Evolutionary conservation across 1,140 invertebrate species (phyloP).

Genomic region (Bombus waltoni): DNA sequence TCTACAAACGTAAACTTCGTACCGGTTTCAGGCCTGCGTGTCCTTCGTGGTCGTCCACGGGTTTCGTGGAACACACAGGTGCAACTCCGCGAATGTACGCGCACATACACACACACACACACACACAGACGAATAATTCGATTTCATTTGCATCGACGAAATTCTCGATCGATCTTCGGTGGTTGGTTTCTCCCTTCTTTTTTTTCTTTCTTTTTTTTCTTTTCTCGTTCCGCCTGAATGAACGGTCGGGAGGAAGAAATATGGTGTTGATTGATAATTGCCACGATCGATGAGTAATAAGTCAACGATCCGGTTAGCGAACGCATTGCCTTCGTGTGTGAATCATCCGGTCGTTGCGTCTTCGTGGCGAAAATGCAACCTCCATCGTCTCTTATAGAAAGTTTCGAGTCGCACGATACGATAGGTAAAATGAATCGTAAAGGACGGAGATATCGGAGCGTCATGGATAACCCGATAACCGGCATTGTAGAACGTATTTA

Average conservation of each 20-base stretch:
- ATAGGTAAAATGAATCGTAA: conserved; percentile 19
- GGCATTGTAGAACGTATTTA: conserved; percentile 3
- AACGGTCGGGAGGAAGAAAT: conserved; percentile 2
- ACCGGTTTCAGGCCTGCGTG: conserved; percentile 33
- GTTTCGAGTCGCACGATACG: conserved; percentile 7
- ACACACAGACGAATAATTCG: neutral
- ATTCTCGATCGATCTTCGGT: conserved; percentile 8
- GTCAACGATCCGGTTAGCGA: conserved; percentile 8
- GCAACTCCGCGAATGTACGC: neutral
- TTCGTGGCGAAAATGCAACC: neutral
- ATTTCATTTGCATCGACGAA: conserved; percentile 21
- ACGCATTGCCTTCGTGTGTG: neutral
- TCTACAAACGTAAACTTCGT: conserved; percentile 50
- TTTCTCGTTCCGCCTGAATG: neutral
- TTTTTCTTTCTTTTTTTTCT: neutral
- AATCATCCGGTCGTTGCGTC: conserved; percentile 8
- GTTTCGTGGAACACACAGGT: conserved; percentile 31
- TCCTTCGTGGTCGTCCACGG: conserved; percentile 25
- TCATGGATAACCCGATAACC: neutral
- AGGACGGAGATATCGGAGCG: neutral
- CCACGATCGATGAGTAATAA: conserved; percentile 16
- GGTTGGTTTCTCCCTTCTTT: neutral
- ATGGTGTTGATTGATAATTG: conserved; percentile 31
- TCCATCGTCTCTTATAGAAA: neutral
- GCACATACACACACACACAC: too few relatives aligned